These are phyloP conservation scores for Polylopha cassiicola DNA, from an alignment of 2,888 invertebrate species.

Conservation along the genomic window DNA sequence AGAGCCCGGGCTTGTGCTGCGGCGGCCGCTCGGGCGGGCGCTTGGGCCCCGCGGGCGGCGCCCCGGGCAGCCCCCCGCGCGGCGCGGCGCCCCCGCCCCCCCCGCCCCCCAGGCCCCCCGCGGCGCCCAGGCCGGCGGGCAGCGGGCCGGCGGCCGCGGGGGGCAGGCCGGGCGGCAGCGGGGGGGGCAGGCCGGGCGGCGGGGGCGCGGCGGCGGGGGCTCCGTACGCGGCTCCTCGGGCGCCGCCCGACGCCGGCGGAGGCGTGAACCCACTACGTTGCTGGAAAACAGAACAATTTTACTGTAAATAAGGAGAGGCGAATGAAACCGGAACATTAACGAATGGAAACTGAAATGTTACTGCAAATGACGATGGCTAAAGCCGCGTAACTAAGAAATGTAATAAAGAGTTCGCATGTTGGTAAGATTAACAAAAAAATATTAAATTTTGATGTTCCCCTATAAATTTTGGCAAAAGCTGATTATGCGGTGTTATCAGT, in stretches of 20 bases:
- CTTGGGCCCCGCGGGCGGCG: conserved; percentile 77
- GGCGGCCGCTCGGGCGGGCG: conserved; percentile 74
- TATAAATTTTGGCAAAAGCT: too few species aligned
- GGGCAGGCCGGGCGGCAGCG: conserved; percentile 68
- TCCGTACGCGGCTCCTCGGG: conserved; percentile 46
- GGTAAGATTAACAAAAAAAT: too few species aligned
- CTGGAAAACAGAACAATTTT: conserved; percentile 33
- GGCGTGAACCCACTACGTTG: conserved; percentile 82
- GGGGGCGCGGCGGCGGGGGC: conserved; percentile 65
- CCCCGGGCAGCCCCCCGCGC: conserved; percentile 75
- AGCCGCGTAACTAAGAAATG: too few species aligned
- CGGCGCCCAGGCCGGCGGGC: conserved; percentile 56
- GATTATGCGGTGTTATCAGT: too few species aligned
- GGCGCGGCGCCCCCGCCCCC: conserved; percentile 74
- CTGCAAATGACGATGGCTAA: too few species aligned
- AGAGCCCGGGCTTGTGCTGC: conserved; percentile 73
- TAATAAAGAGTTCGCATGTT: too few species aligned
- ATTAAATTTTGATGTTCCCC: too few species aligned
- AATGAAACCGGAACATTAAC: too few species aligned
- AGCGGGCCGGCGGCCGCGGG: conserved; percentile 66
- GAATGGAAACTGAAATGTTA: too few species aligned
- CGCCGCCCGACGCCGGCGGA: conserved; percentile 70
- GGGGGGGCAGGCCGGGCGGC: conserved; percentile 54
- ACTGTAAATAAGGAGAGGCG: not conserved
- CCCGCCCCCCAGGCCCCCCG: conserved; percentile 75